phyloP scores from a whole-genome alignment of 2,797 vertebrate genomes.

The Glyptemys insculpta region DNA sequence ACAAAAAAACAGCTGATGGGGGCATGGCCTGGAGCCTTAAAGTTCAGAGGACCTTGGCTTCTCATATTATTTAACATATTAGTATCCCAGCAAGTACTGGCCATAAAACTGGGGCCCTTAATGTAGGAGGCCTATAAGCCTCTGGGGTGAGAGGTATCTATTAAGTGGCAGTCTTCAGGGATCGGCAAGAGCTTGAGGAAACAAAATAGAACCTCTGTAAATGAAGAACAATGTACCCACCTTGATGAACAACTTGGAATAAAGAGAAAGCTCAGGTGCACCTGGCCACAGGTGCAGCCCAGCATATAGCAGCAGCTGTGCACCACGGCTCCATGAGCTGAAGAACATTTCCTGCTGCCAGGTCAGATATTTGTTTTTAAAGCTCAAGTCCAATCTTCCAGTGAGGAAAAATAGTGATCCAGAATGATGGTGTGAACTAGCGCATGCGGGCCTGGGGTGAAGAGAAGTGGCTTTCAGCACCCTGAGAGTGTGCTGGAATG shows the following conservation, averaged over 20 bases:
- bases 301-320: accelerated
- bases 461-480: no score
- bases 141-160: background rate
- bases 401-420: accelerated
- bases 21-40: background rate
- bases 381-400: background rate
- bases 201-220: background rate
- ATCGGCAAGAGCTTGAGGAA: background rate
- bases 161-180: background rate
- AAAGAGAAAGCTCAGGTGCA: background rate
- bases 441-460: no score
- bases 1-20: background rate
- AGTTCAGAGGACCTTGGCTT: background rate
- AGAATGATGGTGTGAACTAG: background rate
- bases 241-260: accelerated
- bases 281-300: accelerated
- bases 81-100: background rate
- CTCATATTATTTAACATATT: background rate
- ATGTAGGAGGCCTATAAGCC: background rate
- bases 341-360: accelerated
- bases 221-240: accelerated
- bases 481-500: no score
- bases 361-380: background rate
- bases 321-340: background rate
- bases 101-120: background rate